phyloP scores from a whole-genome alignment of 2,888 invertebrate genomes.

The Agrotis clavis region DNA sequence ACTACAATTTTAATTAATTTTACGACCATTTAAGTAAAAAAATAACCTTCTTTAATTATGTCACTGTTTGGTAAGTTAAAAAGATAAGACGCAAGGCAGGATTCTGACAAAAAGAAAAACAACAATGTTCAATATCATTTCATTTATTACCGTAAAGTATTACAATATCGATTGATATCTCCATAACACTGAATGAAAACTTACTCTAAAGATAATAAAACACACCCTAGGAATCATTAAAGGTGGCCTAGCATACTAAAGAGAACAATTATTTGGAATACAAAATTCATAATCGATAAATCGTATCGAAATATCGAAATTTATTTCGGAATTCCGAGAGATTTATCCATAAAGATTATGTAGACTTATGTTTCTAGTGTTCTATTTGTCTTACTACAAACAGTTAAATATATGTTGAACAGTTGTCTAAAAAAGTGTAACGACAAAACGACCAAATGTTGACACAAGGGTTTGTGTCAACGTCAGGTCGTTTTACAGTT shows the following conservation, averaged over 20 bases:
- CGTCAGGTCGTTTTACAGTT: too few species aligned
- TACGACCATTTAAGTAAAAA: too few species aligned
- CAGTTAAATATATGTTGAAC: too few species aligned
- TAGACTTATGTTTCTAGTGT: slow-evolving; percentile 56
- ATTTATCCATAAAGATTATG: slow-evolving; percentile 77
- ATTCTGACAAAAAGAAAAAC: slow-evolving; percentile 43
- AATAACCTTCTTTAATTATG: too few species aligned
- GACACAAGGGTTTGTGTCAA: too few species aligned
- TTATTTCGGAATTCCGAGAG: slow-evolving; percentile 85
- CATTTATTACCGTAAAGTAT: slow-evolving; percentile 80
- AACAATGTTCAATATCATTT: slow-evolving; percentile 67
- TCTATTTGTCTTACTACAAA: slow-evolving; percentile 6
- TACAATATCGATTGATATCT: slow-evolving; percentile 78
- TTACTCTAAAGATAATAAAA: slow-evolving; percentile 78
- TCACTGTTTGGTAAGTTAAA: too few species aligned
- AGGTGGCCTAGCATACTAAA: slow-evolving; percentile 78
- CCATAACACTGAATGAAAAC: slow-evolving; percentile 75
- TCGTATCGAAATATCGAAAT: slow-evolving; percentile 84
- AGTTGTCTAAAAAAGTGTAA: too few species aligned
- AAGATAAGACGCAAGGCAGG: too few species aligned
- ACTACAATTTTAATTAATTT: too few species aligned
- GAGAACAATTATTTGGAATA: slow-evolving; percentile 77
- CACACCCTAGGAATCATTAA: slow-evolving; percentile 73
- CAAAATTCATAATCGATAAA: slow-evolving; percentile 78
- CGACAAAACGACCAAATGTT: too few species aligned